These are phyloP conservation scores for Hemicentrotus pulcherrimus DNA, from an alignment of 35 echinoderm and acorn worm genomes.

Conservation along the genomic window DNA sequence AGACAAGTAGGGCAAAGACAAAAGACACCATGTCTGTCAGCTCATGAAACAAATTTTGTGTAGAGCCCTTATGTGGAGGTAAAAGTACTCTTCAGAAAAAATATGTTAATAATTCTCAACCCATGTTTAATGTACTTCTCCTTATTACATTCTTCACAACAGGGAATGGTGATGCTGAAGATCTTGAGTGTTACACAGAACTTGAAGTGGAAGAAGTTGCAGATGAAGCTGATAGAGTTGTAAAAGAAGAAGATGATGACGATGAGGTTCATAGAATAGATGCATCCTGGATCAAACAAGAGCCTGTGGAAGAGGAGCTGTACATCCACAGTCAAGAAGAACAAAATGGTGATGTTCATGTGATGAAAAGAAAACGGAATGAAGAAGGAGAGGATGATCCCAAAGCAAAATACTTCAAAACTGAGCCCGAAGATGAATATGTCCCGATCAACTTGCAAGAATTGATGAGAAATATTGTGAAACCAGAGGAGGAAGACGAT, in stretches of 20 bases:
- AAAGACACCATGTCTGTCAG: no score
- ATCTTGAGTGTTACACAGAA: not conserved
- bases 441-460: not conserved
- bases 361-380: not conserved
- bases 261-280: not conserved
- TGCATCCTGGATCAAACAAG: constrained; percentile 17
- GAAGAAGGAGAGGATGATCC: not conserved
- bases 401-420: not conserved
- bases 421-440: not conserved
- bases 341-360: not conserved
- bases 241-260: not conserved
- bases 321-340: not conserved
- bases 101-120: no score
- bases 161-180: not conserved
- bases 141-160: not conserved
- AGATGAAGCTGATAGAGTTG: not conserved
- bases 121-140: not conserved
- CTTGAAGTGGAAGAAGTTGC: not conserved
- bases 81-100: no score
- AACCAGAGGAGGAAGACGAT: not conserved
- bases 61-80: no score
- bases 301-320: not conserved
- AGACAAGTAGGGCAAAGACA: no score
- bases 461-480: not conserved
- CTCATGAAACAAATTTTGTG: no score